Conservation (phyloP, 2,888 invertebrate genomes). For the Iselma pallidipennis region DNA sequence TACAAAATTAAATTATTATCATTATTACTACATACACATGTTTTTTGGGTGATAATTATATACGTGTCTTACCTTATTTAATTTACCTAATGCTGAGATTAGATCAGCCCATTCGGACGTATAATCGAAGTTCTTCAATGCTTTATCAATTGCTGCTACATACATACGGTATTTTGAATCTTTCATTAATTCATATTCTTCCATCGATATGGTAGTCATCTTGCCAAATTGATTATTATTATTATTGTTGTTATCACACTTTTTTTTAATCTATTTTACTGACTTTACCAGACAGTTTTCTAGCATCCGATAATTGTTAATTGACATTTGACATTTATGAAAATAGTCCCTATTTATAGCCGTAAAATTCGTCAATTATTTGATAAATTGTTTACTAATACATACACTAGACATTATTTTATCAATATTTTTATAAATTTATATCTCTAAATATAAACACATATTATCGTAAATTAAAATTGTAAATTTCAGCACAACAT, state of each 20-base stretch:
- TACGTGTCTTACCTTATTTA: conserved; percentile 89
- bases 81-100: conserved; percentile 85
- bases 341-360: not conserved
- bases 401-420: no score
- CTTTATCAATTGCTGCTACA: conserved; percentile 82
- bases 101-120: conserved; percentile 96
- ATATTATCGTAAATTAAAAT: no score
- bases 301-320: conserved; percentile 11
- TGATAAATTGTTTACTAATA: no score
- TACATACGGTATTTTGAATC: conserved; percentile 83
- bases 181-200: conserved; percentile 79
- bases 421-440: no score
- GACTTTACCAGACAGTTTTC: not conserved
- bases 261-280: no score
- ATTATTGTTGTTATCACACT: not conserved
- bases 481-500: no score
- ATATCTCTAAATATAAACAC: no score
- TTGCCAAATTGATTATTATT: conserved; percentile 5
- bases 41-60: no score
- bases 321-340: conserved; percentile 26
- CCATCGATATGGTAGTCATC: conserved; percentile 65
- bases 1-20: conserved; percentile 49
- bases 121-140: conserved; percentile 86
- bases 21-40: no score
- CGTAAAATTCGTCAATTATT: no score